phyloP scores from a whole-genome alignment of 2,113 vertebrate genomes.

The Suricata suricatta region DNA sequence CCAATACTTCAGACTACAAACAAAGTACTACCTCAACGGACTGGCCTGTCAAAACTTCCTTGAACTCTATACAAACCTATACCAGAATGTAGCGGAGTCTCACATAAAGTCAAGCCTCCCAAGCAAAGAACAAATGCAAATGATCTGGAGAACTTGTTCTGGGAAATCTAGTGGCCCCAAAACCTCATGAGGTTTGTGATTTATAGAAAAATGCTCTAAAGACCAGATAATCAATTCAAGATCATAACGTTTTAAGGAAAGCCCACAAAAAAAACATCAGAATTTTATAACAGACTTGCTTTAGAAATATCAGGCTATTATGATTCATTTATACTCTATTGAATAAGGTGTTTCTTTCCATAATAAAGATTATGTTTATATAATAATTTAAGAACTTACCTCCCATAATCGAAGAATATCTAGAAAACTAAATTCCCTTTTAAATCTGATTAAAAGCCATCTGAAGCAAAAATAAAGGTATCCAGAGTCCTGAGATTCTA shows the following conservation, averaged over 20 bases:
- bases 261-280: slow-evolving; percentile 12
- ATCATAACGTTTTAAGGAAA: not conserved
- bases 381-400: slow-evolving; percentile 86
- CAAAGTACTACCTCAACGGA: not conserved
- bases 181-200: not conserved
- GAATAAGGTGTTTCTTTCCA: slow-evolving; percentile 20
- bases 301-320: slow-evolving; percentile 25
- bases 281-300: not conserved
- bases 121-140: not conserved
- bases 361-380: not conserved
- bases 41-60: not conserved
- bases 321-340: not conserved
- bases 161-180: not conserved
- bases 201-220: not conserved
- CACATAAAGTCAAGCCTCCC: not conserved
- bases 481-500: slow-evolving; percentile 98
- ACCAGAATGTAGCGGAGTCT: not conserved
- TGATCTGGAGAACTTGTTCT: not conserved
- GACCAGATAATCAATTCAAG: not conserved
- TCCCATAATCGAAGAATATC: slow-evolving; percentile 98
- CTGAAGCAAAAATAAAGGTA: slow-evolving; percentile 99
- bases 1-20: not conserved
- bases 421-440: slow-evolving; percentile 97
- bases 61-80: not conserved
- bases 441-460: slow-evolving; percentile 98